Evolutionary conservation across 2,113 vertebrate species (phyloP).

Genomic region (Xyliphius kryptos): DNA sequence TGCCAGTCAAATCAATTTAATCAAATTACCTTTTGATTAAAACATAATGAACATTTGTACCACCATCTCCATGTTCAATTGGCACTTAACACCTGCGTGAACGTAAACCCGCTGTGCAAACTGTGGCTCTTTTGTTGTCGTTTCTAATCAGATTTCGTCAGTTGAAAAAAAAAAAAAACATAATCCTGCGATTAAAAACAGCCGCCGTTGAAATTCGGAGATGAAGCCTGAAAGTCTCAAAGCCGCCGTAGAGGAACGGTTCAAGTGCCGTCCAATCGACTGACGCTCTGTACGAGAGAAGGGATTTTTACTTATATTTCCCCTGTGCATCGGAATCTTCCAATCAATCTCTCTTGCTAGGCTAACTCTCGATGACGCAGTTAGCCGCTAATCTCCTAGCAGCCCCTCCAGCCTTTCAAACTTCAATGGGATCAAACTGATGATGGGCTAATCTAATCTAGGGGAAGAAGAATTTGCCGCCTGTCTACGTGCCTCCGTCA

Average conservation of each 20-base stretch:
- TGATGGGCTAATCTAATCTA: constrained; percentile 45
- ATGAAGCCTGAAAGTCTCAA: too few species aligned
- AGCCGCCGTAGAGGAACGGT: too few species aligned
- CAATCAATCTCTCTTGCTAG: constrained; percentile 36
- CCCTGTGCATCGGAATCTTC: constrained; percentile 27
- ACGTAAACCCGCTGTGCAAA: constrained; percentile 12
- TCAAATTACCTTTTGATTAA: constrained; percentile 37
- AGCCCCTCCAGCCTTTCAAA: constrained; percentile 29
- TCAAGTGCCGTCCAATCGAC: not conserved
- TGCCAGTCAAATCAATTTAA: constrained; percentile 36
- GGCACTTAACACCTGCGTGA: constrained; percentile 31
- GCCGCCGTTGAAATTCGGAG: not conserved
- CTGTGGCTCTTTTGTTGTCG: constrained; percentile 20
- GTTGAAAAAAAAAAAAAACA: not conserved
- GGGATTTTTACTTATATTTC: constrained; percentile 32
- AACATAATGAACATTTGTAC: constrained; percentile 44
- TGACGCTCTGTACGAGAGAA: constrained; percentile 1
- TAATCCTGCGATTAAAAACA: not conserved
- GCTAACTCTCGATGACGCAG: constrained; percentile 22
- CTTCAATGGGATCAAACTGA: constrained; percentile 39
- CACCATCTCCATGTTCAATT: constrained; percentile 34
- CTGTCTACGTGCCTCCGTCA: constrained; percentile 33
- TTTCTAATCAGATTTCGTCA: constrained; percentile 24
- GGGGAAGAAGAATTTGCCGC: constrained; percentile 39
- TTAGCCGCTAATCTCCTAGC: constrained; percentile 37